Base-by-base conservation (phyloP, 2,797 vertebrate species). In the Ibycter americanus region DNA sequence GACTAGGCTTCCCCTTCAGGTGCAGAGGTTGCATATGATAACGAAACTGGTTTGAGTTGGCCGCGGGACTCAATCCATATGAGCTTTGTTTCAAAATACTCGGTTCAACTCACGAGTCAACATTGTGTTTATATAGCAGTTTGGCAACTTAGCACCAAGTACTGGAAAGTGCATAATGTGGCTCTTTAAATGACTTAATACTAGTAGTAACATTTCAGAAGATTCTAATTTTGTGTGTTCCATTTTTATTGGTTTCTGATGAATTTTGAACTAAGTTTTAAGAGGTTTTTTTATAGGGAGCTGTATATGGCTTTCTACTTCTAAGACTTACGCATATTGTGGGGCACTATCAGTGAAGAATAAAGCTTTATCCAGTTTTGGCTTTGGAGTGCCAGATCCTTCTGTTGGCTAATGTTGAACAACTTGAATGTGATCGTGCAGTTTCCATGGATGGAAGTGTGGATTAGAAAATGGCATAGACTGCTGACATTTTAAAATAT, bases 261-360 rank as follows among this genome's bases (percentile, higher is more conserved):
- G 62, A 65, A 47, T 83, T 83, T n/a, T 31, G 51, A 52, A 4
- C 47, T 49, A 29, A 84, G 38, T 38, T 91, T 76, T 49, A 17
- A 25, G 55, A 54, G 34, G 11, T 40, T 38, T 38, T 58, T 51
- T n/a, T 34, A 8, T 15, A 9, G 34, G 25, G 38, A 58, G 19
- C 55, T 91, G 77, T 40, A 4, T 42, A 26, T 6, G 8, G 9
- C 47, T 65, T 73, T 8, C 32, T 70, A 1, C 59, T 55, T 38
- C 13, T 21, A 47, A 77, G 27, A 9, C 12, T 25, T 55, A 7
- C 1, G 8, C 0, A 7, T 27, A 2, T 0, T 34, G 34, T 7
- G 51, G 40, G 84, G 47, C 36, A 4, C 19, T 46, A 1, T n/a
- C 34, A 29, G 62, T 44, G 51, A 56, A 65, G 15, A 71, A 8